These are phyloP conservation scores for Columba livia DNA, from an alignment of 2,113 vertebrate genomes.

Conservation along the genomic window DNA sequence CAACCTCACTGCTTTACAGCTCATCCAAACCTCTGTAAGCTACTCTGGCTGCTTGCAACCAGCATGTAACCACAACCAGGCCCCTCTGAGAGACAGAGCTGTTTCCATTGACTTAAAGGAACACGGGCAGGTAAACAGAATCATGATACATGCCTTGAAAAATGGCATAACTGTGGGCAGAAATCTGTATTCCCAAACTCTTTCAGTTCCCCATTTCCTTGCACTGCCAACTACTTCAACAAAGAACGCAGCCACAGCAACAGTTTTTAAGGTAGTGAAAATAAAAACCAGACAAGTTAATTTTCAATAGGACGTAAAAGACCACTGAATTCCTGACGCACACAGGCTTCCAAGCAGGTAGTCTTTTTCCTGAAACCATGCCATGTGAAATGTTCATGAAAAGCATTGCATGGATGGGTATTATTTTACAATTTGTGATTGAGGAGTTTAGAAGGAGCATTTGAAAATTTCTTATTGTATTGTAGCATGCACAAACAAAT, in stretches of 20 bases:
- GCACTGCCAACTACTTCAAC: neutral
- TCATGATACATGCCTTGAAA: neutral
- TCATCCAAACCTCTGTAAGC: neutral
- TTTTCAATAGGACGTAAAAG: neutral
- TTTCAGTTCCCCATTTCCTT: neutral
- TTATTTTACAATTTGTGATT: neutral
- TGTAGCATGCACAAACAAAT: neutral
- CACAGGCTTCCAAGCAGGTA: neutral
- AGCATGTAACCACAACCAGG: neutral
- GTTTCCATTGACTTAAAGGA: neutral
- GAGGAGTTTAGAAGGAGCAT: neutral
- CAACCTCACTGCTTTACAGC: neutral
- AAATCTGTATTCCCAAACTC: neutral
- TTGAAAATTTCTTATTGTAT: neutral
- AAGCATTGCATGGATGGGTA: neutral
- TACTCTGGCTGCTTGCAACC: neutral
- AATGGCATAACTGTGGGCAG: neutral
- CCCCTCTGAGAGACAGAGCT: neutral
- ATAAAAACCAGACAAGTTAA: neutral
- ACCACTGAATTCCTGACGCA: neutral
- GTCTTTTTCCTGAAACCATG: neutral
- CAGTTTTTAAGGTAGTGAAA: neutral
- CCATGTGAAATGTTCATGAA: neutral
- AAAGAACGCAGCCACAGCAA: neutral
- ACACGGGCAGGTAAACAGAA: neutral